Evolutionary conservation across 2,888 invertebrate species (phyloP), one percentile per base, ranked within the genome.

Genomic region (Agrotis puta): DNA sequence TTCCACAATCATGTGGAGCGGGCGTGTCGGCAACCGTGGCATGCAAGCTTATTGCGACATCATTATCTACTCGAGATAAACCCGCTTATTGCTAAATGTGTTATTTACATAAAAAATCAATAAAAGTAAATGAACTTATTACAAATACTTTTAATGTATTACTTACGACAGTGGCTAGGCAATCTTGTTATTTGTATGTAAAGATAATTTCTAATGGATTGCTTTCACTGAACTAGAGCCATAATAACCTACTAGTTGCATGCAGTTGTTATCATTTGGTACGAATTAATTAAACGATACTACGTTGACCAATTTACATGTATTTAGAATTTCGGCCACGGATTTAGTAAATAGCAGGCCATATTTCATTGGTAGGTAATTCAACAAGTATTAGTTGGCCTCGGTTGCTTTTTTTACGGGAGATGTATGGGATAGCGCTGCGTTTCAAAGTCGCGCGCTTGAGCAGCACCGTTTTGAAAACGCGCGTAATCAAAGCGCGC

Each of bases 61-160:
- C 64, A 79, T 87, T 89, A 89, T 88, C 89, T 86, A 71, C 63
- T 58, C 70, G 82, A 88, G 89, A 89, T 88, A 89, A 89, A 87
- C 81, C 74, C 79, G 74, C 80, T 70, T 79, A 79, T 87, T 88
- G 85, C 85, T 84, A 85, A 85, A 86, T 81, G 77, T 80, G 68
- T 76, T 82, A 81, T 85, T 83, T 81, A 82, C 72, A 85, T 78
- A 67, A 80, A 83, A 81, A 75, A 85, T 77, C 74, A 77, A 77
- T 82, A 72, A 73, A 74, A 81, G 74, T 57, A 66, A 73, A 57
- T 73, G 66, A 81, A 81, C 66, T 73, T 65, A 77, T 73, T 66
- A 77, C 72, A 81, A 81, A 77, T 71, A 76, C 43, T 58, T 79
- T 50, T 59, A 74, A 74, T 58, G 57, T 57, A 64, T 39, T 57